Conservation (phyloP, 2,888 invertebrate genomes). For the Apeira syringaria region DNA sequence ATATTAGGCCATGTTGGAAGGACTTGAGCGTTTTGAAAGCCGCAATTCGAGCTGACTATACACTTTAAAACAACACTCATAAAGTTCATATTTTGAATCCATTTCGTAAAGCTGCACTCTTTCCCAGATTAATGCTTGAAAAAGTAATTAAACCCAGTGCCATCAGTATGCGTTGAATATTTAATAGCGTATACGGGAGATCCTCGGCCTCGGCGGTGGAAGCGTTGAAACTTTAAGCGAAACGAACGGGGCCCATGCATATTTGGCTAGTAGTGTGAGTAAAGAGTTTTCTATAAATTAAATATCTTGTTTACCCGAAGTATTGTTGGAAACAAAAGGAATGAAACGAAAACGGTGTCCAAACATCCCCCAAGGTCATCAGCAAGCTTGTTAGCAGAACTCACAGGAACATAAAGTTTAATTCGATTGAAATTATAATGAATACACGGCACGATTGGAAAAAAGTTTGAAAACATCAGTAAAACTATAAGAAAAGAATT, state of each 20-base stretch:
- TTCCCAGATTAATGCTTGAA: constrained; percentile 22
- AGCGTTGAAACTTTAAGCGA: constrained; percentile 41
- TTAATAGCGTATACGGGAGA: constrained; percentile 47
- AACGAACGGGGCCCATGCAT: constrained; percentile 45
- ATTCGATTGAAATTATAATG: too few relatives aligned
- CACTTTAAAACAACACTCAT: background rate
- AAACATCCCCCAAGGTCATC: too few relatives aligned
- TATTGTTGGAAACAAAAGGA: too few relatives aligned
- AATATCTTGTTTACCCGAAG: constrained; percentile 2
- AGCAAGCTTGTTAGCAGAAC: too few relatives aligned
- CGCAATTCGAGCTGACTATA: too few relatives aligned
- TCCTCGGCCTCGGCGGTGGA: constrained; percentile 8
- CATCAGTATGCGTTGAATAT: constrained; percentile 49
- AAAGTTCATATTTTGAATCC: background rate
- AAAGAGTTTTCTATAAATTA: constrained; percentile 1
- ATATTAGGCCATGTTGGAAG: too few relatives aligned
- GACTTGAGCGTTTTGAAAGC: too few relatives aligned
- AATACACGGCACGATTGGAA: too few relatives aligned
- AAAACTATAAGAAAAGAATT: too few relatives aligned
- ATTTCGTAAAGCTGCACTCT: background rate
- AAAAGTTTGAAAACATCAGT: too few relatives aligned
- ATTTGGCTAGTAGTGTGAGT: constrained; percentile 5
- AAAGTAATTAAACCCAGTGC: constrained; percentile 34
- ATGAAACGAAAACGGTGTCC: too few relatives aligned
- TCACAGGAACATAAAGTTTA: too few relatives aligned